Evolutionary conservation across 2,888 invertebrate species (phyloP), one percentile per base, ranked within the genome.

Genomic region (Phyllotreta cruciferae): DNA sequence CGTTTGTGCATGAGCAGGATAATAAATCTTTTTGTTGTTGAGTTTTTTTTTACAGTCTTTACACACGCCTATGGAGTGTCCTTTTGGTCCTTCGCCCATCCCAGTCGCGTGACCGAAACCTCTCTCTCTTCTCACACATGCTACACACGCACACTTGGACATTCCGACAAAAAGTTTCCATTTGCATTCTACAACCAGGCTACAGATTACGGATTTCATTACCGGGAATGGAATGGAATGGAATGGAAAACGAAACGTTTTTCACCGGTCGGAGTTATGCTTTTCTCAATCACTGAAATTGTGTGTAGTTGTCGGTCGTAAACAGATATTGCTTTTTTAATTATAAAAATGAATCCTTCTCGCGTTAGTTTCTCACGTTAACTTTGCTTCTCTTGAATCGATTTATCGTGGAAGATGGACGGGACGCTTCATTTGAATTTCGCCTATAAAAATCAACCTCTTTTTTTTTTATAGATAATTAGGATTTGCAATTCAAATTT

Each of bases 71-170:
- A 24, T 24, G 24, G 24, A 24, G 24, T 24, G 24, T 24, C 66
- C 68, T 65, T 61, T 72, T 1, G 1, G 24, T 24, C 66, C 68
- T 65, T 61, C 71, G 75, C 73, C 78, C 74, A 75, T 74, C 77
- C 74, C 73, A 63, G 69, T 78, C 70, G 77, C 79, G 79, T 80
- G 79, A 79, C 78, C 75, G 64, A 74, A 76, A 75, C 67, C 67
- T 66, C 63, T 71, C 70, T 72, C 67, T 62, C 70, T 60, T 69
- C 69, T 69, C 70, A 67, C 70, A 70, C 66, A 66, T 71, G 71
- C 70, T 55, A 69, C 63, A 64, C 66, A 68, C 66, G 66, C 64
- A 66, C 64, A 63, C 60, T 47, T 60, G 65, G 56, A 60, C 55
- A 64, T 49, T 56, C 60, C 56, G 50, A 55, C 56, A 52, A 64